Base-by-base conservation (phyloP, 1,140 invertebrate genomes). In the Diorhabda sublineata region DNA sequence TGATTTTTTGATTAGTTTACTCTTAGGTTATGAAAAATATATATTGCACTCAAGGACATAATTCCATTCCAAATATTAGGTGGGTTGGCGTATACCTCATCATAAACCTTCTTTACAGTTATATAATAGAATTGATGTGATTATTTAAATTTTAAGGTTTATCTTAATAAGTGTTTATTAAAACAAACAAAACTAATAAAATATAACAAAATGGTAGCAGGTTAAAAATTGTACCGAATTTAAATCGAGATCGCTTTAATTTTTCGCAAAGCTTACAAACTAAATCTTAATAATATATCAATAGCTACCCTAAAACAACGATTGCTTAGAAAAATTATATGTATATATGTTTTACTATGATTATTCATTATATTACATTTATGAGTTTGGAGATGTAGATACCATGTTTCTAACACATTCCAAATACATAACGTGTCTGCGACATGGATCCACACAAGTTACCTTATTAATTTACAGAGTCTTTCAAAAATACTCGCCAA, bases 301-400 rank as follows among this genome's bases (percentile, higher is more conserved):
- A 78, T 80, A 76, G 78, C 78, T 81, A 81, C 67, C 74, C 79
- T 79, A 79, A 81, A 81, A 80, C 77, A 81, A 79, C 78, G 78
- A 80, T 81, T 81, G 79, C 79, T 81, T 81, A 81, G 79, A 81
- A 81, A 81, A 81, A 81, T 78, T 80, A 80, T 79, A 80, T 79
- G 77, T 81, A 80, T 81, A 76, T 77, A 77, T 80, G 72, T 75
- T 76, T 72, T 77, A 76, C 77, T 79, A 77, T 80, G 72, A 75
- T 79, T 80, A 79, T 77, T 76, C 71, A 73, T 76, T 79, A 78
- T 76, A 74, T 76, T 78, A 77, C 76, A 81, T 78, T 74, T 77
- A 78, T 79, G 75, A 75, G 73, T 74, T 76, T 75, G 69, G 72
- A 78, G 76, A 75, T 75, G 76, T 76, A 77, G 73, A 74, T 74